phyloP scores from a whole-genome alignment of 2,888 invertebrate species.

The Alviniconcha strummeri region DNA sequence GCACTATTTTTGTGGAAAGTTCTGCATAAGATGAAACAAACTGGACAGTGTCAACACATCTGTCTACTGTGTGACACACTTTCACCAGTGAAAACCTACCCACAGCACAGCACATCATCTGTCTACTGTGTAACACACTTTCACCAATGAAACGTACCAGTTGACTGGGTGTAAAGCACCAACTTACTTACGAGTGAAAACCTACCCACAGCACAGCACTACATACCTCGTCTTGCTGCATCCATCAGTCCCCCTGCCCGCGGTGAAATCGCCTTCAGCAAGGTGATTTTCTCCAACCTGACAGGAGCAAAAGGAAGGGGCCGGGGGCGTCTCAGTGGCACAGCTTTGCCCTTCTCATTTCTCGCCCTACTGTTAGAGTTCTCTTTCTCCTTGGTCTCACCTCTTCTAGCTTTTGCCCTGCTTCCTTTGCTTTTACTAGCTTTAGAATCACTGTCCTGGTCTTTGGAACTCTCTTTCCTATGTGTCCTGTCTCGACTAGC shows the following conservation, averaged over 20 bases:
- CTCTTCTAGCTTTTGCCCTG: background rate
- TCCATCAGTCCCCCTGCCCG: constrained; percentile 10
- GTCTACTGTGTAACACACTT: too few species aligned
- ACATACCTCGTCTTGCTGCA: constrained; percentile 4
- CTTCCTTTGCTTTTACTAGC: background rate
- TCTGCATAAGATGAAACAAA: too few species aligned
- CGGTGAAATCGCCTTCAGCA: background rate
- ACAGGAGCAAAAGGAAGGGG: constrained; percentile 27
- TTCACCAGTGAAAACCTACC: background rate
- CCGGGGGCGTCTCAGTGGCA: background rate
- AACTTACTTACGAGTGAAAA: too few species aligned
- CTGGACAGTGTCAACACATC: too few species aligned
- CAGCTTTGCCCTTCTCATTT: background rate
- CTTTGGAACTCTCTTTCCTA: constrained; percentile 2
- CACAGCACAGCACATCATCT: background rate
- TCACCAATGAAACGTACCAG: too few species aligned
- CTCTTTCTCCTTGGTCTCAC: constrained; percentile 4
- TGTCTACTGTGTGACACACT: too few species aligned
- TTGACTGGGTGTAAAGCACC: too few species aligned
- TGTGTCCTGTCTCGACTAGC: too few species aligned
- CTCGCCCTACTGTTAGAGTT: background rate
- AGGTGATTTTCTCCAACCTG: constrained; percentile 17
- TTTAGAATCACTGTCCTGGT: constrained; percentile 10
- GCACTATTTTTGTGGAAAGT: too few species aligned
- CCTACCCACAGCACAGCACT: background rate